Percentiles rank a stretch among this genome's conserved stretches.
Evolutionary conservation across 2,797 vertebrate species (phyloP).

Genomic region (Clarias laeviceps): DNA sequence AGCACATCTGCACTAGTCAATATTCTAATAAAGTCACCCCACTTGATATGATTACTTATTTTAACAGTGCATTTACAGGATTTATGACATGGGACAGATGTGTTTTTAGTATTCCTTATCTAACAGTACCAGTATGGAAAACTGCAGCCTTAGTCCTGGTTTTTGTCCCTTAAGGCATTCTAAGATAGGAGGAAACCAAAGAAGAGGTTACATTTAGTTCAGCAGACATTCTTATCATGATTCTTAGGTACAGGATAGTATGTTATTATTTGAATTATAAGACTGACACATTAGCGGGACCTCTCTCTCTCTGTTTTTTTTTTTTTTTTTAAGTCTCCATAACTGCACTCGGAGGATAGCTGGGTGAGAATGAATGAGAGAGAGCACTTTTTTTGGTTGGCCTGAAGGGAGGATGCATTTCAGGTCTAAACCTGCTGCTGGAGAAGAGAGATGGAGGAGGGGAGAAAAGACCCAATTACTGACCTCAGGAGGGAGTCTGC

Average conservation of each 20-base stretch:
- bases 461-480: conserved; percentile 58
- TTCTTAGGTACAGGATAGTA: neutral
- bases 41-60: neutral
- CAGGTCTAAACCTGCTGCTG: conserved; percentile 85
- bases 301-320: neutral
- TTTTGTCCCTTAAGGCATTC: neutral
- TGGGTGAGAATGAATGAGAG: conserved; percentile 57
- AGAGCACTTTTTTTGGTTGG: conserved; percentile 68
- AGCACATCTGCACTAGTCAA: neutral
- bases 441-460: conserved; percentile 59
- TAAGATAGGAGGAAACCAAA: neutral
- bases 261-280: neutral
- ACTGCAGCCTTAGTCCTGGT: neutral
- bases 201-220: conserved; percentile 13
- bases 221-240: conserved; percentile 16
- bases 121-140: conserved; percentile 3
- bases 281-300: conserved; percentile 9
- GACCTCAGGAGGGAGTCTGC: conserved; percentile 62
- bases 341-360: conserved; percentile 34
- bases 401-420: conserved; percentile 78
- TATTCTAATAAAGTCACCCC: neutral
- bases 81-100: neutral
- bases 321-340: conserved; percentile 20
- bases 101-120: conserved; percentile 37
- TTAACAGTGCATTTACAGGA: neutral